A percentile compares a stretch with the other conserved stretches of the same genome.
Evolutionary conservation across 2,113 vertebrate genomes (phyloP).

Genomic region (Sisor rabdophorus): DNA sequence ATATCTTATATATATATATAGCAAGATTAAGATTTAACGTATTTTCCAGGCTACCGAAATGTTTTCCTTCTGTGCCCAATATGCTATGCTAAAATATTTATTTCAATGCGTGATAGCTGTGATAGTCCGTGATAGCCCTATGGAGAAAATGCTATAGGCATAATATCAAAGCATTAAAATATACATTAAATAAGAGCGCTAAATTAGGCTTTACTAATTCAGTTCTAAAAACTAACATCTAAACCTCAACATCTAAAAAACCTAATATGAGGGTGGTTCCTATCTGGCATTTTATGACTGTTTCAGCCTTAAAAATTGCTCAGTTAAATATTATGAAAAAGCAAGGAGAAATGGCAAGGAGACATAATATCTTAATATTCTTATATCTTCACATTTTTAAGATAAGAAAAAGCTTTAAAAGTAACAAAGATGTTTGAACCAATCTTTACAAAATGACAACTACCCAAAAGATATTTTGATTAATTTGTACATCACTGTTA

Average conservation of each 20-base stretch:
- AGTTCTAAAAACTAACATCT: not conserved
- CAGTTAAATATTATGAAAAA: constrained; percentile 33
- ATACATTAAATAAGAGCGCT: not conserved
- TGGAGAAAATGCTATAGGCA: too few species aligned
- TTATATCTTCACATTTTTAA: constrained; percentile 2
- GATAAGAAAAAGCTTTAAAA: too few species aligned
- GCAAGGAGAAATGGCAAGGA: too few species aligned
- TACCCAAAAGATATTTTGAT: constrained; percentile 38
- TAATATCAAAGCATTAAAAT: not conserved
- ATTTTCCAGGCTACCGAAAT: too few species aligned
- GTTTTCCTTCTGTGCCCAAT: too few species aligned
- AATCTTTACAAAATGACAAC: constrained; percentile 58
- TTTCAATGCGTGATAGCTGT: too few species aligned
- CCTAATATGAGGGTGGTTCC: not conserved
- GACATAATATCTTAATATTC: constrained; percentile 23
- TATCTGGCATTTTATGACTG: not conserved
- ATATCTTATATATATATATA: too few species aligned
- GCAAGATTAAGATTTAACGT: too few species aligned
- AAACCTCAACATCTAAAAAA: not conserved
- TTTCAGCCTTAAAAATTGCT: not conserved
- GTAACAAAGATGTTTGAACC: too few species aligned
- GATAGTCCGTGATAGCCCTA: too few species aligned
- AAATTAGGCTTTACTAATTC: constrained; percentile 1
- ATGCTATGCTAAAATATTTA: too few species aligned
- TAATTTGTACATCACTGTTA: constrained; percentile 48